Evolutionary conservation across 1,140 invertebrate species (phyloP), one percentile per base, ranked within the genome.

Genomic region (Lutraria rhynchaena): DNA sequence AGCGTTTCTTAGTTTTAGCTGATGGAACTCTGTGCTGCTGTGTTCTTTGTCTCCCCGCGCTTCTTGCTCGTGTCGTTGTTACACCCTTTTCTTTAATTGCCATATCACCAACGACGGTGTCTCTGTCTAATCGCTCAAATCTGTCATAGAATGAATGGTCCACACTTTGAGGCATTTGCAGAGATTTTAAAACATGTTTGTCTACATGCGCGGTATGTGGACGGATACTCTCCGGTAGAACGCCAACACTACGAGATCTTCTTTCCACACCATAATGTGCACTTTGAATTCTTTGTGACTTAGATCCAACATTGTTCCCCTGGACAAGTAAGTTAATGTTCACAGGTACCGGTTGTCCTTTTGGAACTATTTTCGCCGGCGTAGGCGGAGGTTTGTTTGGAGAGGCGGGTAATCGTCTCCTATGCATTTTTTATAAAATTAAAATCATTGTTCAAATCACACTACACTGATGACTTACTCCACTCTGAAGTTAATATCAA

Each of bases 121-220:
- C 75, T 29, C 75, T 67, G 61, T 78, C 75, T 1, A 78, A 49
- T 57, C 75, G 24, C 58, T 78, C 75, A 78, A 78, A 69, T 22
- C 33, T 67, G 33, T 78, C 51, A 69, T 78, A 78, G n/a, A 67
- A 78, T 19, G 75, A 78, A 57, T 35, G 1, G 51, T 78, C 75
- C 4, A 78, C 75, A 69, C 53, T 67, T 17, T 60, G 61, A 27
- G 75, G 33, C 35, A 60, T 49, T 27, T 19, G 22, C 24, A 57
- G 27, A n/a, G 75, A 78, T 29, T 69, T 11, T 31, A 78, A 35
- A 27, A 78, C 75, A 46, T 69, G 75, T 44, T 67, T 67, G 35
- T 78, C 75, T 3, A 78, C 33, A 69, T 69, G 51, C 17, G 61
- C 35, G 5, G 51, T 35, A 5, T 55, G n/a, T 22, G 51, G 60